These are phyloP conservation scores for Cichladusa arquata DNA, from an alignment of 2,113 vertebrate genomes.

Conservation along the genomic window DNA sequence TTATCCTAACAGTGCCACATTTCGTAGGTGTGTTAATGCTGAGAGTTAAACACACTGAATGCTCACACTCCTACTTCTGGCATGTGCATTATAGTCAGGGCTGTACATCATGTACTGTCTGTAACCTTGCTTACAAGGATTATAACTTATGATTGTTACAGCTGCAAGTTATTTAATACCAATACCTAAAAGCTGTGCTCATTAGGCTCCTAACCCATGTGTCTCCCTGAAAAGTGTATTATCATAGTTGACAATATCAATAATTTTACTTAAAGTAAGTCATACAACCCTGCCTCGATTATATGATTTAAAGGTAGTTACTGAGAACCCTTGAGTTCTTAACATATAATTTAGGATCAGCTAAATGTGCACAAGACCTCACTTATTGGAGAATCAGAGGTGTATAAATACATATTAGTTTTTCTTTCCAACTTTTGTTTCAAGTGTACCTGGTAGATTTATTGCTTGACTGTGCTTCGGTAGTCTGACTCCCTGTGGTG, in stretches of 20 bases:
- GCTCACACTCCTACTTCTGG: background rate
- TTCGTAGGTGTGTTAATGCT: background rate
- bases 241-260: background rate
- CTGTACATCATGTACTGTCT: background rate
- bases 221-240: background rate
- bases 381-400: background rate
- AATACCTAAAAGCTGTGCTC: background rate
- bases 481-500: conserved; percentile 41
- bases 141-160: background rate
- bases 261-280: background rate
- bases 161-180: background rate
- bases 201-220: background rate
- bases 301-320: background rate
- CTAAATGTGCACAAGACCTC: background rate
- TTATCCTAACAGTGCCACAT: background rate
- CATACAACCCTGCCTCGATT: background rate
- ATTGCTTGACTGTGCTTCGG: conserved; percentile 8
- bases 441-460: conserved; percentile 26
- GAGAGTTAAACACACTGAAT: background rate
- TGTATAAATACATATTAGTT: conserved; percentile 25
- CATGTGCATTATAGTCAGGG: background rate
- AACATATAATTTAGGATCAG: background rate
- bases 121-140: background rate
- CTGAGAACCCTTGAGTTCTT: background rate
- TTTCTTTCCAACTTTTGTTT: conserved; percentile 22